Percentiles rank a stretch among this genome's conserved stretches.
Conservation (phyloP, 1,140 invertebrate species). For the Kradibia gibbosae region DNA sequence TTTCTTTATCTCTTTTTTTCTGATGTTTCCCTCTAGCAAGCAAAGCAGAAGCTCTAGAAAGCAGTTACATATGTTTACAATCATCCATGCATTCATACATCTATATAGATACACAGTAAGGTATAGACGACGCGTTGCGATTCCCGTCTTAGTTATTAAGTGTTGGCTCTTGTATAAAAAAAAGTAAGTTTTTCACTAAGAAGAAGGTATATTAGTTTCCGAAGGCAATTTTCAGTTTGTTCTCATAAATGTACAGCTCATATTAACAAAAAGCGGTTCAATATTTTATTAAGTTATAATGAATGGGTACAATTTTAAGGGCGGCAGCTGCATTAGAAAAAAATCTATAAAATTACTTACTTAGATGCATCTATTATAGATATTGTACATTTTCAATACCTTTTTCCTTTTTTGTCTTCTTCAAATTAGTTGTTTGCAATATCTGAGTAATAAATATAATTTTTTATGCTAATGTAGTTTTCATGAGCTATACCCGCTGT, state of each 20-base stretch:
- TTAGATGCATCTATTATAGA: no score
- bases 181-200: background rate
- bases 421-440: background rate
- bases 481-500: no score
- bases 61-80: no score
- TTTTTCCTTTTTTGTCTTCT: background rate
- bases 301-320: background rate
- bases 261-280: conserved; percentile 8
- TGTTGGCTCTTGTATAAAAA: conserved; percentile 45
- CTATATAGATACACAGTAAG: background rate
- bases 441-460: background rate
- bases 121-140: background rate
- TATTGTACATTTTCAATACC: background rate
- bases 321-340: no score
- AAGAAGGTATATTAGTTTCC: conserved; percentile 10
- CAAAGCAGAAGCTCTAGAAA: no score
- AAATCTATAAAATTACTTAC: no score
- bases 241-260: background rate
- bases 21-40: background rate
- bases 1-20: no score
- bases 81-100: background rate
- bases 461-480: no score
- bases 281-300: conserved; percentile 12
- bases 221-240: conserved; percentile 2
- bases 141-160: conserved; percentile 51